Evolutionary conservation across 2,797 vertebrate species (phyloP), one percentile per base, ranked within the genome.

Genomic region (Hemibagrus guttatus): DNA sequence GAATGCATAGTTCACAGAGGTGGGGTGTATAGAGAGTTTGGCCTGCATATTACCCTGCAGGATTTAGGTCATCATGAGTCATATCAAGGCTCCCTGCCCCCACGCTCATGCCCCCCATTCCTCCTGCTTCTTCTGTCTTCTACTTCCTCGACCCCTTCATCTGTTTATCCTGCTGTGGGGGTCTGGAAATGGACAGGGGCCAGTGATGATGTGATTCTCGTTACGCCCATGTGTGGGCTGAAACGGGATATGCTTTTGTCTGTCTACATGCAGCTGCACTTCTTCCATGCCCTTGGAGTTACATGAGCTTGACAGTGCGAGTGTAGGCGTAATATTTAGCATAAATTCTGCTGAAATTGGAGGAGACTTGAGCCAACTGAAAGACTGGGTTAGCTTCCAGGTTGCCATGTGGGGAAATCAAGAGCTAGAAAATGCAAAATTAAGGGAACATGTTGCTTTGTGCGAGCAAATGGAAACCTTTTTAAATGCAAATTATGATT

Each of bases 51-150:
- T 39, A 61, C 78, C 58, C 63, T 35, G 61, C 49, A 80, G 87
- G 87, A 91, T 91, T 89, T 91, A 85, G 89, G 90, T 90, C 89
- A 87, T 83, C 72, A 75, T 87, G 90, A 90, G 89, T 91, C 87
- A 87, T 87, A 72, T 88, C 75, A 85, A 89, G 83, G 74, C 84
- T 83, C 84, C 87, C 89, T 84, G 39, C 83, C 88, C 78, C 92
- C 90, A 87, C 91, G 84, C 69, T 76, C 74, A 35, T 31, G 19
- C 59, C 58, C 72, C 75, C 42, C 31, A 63, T 84, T 31, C 69
- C 78, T 86, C 79, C 63, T 83, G 54, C 46, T 89, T 86, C 86
- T 85, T 89, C 86, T 83, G 68, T 85, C 56, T 84, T 56, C n/a
- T 46, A 64, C 49, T 88, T 81, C 71, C 49, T 26, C 58, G 17